Evolutionary conservation across 2,113 vertebrate genomes (phyloP).

Genomic region (Channa argus): DNA sequence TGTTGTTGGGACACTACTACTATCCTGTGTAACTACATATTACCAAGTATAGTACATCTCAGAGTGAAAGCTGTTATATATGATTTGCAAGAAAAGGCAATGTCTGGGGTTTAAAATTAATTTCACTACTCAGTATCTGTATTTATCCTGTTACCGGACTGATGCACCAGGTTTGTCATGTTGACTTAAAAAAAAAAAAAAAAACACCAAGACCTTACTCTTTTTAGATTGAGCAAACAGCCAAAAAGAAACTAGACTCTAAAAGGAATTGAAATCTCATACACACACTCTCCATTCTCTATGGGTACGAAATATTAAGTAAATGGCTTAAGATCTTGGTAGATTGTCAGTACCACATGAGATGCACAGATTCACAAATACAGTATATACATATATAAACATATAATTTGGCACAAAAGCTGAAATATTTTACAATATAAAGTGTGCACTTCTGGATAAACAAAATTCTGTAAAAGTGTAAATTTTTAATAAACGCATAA

Average conservation of each 20-base stretch:
- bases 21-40: background rate
- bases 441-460: conserved; percentile 3
- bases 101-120: background rate
- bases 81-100: background rate
- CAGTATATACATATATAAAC: conserved; percentile 10
- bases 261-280: conserved; percentile 17
- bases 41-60: background rate
- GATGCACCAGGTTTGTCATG: background rate
- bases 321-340: conserved; percentile 15
- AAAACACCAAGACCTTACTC: background rate
- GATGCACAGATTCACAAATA: conserved; percentile 8
- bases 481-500: conserved; percentile 23
- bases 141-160: background rate
- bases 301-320: conserved; percentile 2
- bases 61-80: background rate
- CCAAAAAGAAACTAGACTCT: background rate
- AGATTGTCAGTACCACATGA: conserved; percentile 29
- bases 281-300: conserved; percentile 9
- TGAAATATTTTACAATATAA: conserved; percentile 27
- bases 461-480: conserved; percentile 16
- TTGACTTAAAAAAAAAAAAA: too few species aligned
- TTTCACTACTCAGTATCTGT: conserved; percentile 4
- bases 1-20: background rate
- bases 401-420: conserved; percentile 62
- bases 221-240: conserved; percentile 12